phyloP scores from a whole-genome alignment of 2,888 invertebrate species.

The Epinotia bilunana region DNA sequence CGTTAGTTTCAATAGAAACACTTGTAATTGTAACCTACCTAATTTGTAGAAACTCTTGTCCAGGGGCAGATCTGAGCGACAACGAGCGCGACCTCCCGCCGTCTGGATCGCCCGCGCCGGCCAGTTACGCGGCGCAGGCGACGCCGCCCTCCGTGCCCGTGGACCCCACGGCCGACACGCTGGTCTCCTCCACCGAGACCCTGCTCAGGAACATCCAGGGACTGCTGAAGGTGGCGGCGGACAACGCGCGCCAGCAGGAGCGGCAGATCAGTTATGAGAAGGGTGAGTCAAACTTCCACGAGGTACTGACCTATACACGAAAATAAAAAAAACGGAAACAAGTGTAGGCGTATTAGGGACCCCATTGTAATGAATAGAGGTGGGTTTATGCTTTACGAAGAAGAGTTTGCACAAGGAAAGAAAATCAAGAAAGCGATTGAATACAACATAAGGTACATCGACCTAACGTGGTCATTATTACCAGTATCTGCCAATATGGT shows the following conservation, averaged over 20 bases:
- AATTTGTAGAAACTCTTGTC: conserved; percentile 31
- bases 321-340: neutral
- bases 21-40: neutral
- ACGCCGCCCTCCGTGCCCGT: conserved; percentile 76
- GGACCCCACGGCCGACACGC: conserved; percentile 80
- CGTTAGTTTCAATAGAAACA: no score
- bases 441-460: neutral
- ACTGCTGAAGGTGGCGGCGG: conserved; percentile 97
- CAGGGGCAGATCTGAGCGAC: conserved; percentile 90
- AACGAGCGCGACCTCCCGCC: conserved; percentile 88
- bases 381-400: neutral
- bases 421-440: neutral
- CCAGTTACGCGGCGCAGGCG: conserved; percentile 92
- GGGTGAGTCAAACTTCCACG: conserved; percentile 85
- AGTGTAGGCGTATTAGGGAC: neutral
- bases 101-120: conserved; percentile 87
- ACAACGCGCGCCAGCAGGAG: conserved; percentile 98
- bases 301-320: neutral
- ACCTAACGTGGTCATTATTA: no score
- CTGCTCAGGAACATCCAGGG: conserved; percentile 98
- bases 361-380: neutral
- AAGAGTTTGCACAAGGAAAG: neutral
- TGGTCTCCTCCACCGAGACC: conserved; percentile 95
- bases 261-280: conserved; percentile 98
- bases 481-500: neutral